phyloP scores from a whole-genome alignment of 2,113 vertebrate species.

The Heteronetta atricapilla region DNA sequence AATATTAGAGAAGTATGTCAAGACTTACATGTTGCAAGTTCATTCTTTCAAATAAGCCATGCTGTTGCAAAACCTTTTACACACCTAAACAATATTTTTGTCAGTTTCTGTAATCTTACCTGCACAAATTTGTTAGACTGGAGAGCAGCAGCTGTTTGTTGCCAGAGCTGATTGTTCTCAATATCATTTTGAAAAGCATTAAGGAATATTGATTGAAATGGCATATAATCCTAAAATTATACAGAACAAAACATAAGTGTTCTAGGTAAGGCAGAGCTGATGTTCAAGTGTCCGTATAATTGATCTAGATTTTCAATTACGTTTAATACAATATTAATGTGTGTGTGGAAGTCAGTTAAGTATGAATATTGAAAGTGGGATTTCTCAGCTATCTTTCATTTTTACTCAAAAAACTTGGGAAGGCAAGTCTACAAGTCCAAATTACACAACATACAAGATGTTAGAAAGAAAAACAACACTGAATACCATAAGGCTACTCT shows the following conservation, averaged over 20 bases:
- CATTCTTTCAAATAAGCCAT: neutral
- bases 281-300: neutral
- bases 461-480: neutral
- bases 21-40: neutral
- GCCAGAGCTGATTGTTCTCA: slow-evolving; percentile 88
- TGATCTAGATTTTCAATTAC: neutral
- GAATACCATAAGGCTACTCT: neutral
- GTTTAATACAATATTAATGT: neutral
- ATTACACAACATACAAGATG: neutral
- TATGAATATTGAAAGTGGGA: neutral
- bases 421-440: neutral
- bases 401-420: neutral
- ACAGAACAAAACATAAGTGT: slow-evolving; percentile 11
- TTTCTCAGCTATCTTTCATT: neutral
- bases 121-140: slow-evolving; percentile 95
- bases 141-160: slow-evolving; percentile 88
- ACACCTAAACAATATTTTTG: neutral
- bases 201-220: slow-evolving; percentile 89
- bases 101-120: slow-evolving; percentile 76
- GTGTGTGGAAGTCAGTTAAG: neutral
- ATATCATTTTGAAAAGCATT: slow-evolving; percentile 91
- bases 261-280: neutral
- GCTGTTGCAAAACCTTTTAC: neutral
- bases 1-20: slow-evolving; percentile 16
- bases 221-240: slow-evolving; percentile 90